Evolutionary conservation across 2,797 vertebrate genomes (phyloP), one percentile per base, ranked within the genome.

Genomic region (Anabacerthia variegaticeps): DNA sequence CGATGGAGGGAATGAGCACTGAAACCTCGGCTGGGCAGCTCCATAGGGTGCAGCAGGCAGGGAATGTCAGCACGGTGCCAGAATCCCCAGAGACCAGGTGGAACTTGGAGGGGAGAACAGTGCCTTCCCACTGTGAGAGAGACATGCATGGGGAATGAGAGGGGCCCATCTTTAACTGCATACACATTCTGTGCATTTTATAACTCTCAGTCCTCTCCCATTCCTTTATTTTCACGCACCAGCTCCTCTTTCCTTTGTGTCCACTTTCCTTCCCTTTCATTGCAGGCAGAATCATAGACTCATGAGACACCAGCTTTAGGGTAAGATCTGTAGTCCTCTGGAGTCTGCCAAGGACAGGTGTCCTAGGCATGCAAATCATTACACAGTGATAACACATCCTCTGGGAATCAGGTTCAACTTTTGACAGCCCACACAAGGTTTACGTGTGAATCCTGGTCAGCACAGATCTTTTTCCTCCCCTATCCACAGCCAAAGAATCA

Each of bases 1-100:
- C 32, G 43, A 49, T 26, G 43, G 41, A 78, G 71, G 52, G 86
- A 95, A 75, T 74, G 81, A 96, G 95, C 62, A 88, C 98, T 97
- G 97, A 98, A 97, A 97, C 96, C 96, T 85, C 49, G 3, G 26
- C 18, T 0, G 0, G 43, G 48, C 68, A 39, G 24, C 3, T 13
- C 39, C 3, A 0, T 5, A 5, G 6, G 28, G 28, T 15, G 48
- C 86, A 43, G 69, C 3, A 14, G 19, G 26, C 27, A 74, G 55
- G 41, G 54, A 67, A 68, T 88, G 66, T 95, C 79, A 86, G 95
- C 94, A 93, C 5, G 43, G 61, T 76, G 74, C 82, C 51, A 23
- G 92, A 66, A 96, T 39, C 12, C 59, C 24, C 52, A 55, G 36
- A 44, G 66, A 84, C 9, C 32, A 68, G 5, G 26, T 8, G 37